Evolutionary conservation across 1,140 invertebrate genomes (phyloP), one percentile per base, ranked within the genome.

Genomic region (Arctopsyche grandis): DNA sequence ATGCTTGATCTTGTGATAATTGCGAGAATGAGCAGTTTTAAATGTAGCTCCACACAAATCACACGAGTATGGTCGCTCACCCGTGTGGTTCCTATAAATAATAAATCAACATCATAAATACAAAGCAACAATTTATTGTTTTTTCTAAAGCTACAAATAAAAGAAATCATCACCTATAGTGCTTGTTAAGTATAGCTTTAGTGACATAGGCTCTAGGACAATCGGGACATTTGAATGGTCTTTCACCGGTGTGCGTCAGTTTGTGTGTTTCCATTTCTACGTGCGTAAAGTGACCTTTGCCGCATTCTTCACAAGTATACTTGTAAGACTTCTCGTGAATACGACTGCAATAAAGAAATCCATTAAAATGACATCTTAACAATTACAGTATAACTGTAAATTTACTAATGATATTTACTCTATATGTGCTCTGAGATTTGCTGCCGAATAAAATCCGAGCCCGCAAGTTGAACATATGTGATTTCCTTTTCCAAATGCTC

Each of bases 191-290:
- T 7, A 76, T 76, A n/a, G 74, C 74, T 63, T 76, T 76, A 7
- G 74, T 76, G 12, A 76, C 74, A 52, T 76, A 76, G 19, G 74
- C 74, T 63, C 74, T 76, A 5, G 74, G 74, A 63, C 74, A 76
- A 60, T 43, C 52, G 5, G 74, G 56, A 24, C 74, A 76, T 44
- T 76, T 76, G 48, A 43, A 76, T 12, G 74, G 74, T 5, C 74
- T 22, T 44, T 76, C 74, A 21, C 74, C 74, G 5, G 74, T 76
- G 16, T 76, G 74, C 26, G 74, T 76, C 7, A 76, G 19, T 63
- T 76, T 76, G 26, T 76, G 74, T 0, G 74, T 76, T 46, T 76
- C 74, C 74, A 76, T 76, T 58, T 76, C 74, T 24, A 76, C 46
- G 22, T 76, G 56, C 9, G 74, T 76, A 21, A 76, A 76, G 16